phyloP scores from a whole-genome alignment of 2,113 vertebrate species.

The Promerops cafer region DNA sequence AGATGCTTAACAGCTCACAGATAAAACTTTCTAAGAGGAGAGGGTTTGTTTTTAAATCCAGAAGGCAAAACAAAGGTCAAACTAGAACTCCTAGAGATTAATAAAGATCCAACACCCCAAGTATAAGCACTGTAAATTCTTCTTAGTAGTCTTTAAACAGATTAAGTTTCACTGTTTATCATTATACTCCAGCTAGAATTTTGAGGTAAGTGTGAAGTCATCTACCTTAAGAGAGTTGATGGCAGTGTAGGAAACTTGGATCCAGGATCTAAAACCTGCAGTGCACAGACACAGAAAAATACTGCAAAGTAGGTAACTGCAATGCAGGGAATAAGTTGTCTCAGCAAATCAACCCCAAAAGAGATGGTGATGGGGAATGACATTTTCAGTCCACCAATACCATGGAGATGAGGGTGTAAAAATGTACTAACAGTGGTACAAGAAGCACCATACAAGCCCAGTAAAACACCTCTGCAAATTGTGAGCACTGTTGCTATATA shows the following conservation, averaged over 20 bases:
- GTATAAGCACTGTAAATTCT: background rate
- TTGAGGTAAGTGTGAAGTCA: background rate
- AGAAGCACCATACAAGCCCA: background rate
- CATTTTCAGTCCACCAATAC: background rate
- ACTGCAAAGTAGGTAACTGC: background rate
- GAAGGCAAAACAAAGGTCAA: background rate
- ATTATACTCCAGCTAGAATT: background rate
- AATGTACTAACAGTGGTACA: rapidly evolving
- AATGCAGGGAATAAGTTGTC: background rate
- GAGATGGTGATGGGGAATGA: background rate
- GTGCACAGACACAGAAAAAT: background rate
- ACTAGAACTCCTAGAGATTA: background rate
- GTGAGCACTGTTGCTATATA: background rate
- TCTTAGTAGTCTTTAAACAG: background rate
- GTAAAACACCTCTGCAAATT: background rate
- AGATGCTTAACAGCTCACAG: background rate
- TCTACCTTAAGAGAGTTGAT: background rate
- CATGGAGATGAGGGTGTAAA: background rate
- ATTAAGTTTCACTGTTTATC: background rate
- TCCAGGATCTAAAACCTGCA: background rate
- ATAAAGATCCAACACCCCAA: background rate
- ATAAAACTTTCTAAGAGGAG: background rate
- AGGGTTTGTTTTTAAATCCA: background rate
- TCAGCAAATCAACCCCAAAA: background rate
- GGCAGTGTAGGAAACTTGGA: background rate